Evolutionary conservation across 2,888 invertebrate species (phyloP).

Genomic region (Bibio marci): DNA sequence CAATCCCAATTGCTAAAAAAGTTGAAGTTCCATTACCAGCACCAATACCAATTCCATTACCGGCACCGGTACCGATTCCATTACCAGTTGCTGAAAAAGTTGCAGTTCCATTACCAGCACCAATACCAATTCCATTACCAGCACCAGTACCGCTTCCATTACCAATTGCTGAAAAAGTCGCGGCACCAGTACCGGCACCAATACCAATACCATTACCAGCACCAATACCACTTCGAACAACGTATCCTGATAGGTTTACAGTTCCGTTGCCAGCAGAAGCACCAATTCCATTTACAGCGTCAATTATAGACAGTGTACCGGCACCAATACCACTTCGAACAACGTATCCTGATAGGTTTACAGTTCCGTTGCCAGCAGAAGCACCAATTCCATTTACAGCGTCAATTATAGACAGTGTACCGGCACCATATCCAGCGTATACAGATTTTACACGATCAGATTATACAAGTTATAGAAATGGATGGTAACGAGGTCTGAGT

Average conservation of each 20-base stretch:
- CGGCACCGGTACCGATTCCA: neutral
- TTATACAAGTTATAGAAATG: too few relatives aligned
- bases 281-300: neutral
- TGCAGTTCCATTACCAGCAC: neutral
- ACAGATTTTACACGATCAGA: too few relatives aligned
- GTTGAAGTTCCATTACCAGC: neutral
- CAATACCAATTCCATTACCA: neutral
- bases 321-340: neutral
- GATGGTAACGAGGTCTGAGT: too few relatives aligned
- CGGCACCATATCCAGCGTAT: neutral
- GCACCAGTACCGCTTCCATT: neutral
- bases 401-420: neutral
- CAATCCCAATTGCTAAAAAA: neutral
- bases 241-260: neutral
- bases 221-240: neutral
- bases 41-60: neutral
- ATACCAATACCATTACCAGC: neutral
- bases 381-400: neutral
- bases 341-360: neutral
- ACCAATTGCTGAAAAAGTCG: neutral
- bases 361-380: neutral
- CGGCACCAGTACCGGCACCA: neutral
- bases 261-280: neutral
- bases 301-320: neutral
- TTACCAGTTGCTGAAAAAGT: neutral